These are phyloP conservation scores for Thomomys bottae DNA, from an alignment of 2,113 vertebrate species.

Conservation along the genomic window DNA sequence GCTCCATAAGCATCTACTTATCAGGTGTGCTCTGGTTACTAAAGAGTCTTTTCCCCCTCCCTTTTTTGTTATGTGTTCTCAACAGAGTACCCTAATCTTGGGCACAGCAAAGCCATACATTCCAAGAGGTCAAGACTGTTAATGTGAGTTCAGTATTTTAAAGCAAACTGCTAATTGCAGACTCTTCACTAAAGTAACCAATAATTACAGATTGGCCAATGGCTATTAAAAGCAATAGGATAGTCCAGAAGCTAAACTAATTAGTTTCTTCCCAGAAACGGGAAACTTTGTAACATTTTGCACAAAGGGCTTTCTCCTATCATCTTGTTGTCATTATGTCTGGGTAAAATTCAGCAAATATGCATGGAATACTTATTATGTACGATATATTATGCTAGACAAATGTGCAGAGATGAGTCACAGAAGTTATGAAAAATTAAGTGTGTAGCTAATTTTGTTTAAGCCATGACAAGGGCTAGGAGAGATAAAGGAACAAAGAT, in stretches of 20 bases:
- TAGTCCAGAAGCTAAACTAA: neutral
- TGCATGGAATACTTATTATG: neutral
- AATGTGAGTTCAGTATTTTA: conserved; percentile 16
- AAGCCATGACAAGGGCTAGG: neutral
- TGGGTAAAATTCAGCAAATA: neutral
- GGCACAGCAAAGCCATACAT: conserved; percentile 27
- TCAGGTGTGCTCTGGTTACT: neutral
- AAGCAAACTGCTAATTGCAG: neutral
- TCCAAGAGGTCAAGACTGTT: conserved; percentile 7
- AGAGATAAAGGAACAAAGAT: neutral
- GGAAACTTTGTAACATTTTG: neutral
- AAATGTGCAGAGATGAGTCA: neutral
- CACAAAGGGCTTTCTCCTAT: neutral
- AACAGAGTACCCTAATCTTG: conserved; percentile 15
- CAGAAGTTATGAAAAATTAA: neutral
- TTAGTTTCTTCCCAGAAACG: neutral
- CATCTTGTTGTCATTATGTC: neutral
- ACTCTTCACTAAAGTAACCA: neutral
- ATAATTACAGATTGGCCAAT: neutral
- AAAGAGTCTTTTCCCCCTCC: neutral
- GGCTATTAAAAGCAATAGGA: neutral
- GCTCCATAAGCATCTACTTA: neutral
- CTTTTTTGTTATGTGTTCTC: neutral
- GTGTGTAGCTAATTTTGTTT: neutral
- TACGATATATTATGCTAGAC: neutral